These are phyloP conservation scores for Donacobius atricapilla DNA, from an alignment of 2,113 vertebrate genomes.

Conservation along the genomic window DNA sequence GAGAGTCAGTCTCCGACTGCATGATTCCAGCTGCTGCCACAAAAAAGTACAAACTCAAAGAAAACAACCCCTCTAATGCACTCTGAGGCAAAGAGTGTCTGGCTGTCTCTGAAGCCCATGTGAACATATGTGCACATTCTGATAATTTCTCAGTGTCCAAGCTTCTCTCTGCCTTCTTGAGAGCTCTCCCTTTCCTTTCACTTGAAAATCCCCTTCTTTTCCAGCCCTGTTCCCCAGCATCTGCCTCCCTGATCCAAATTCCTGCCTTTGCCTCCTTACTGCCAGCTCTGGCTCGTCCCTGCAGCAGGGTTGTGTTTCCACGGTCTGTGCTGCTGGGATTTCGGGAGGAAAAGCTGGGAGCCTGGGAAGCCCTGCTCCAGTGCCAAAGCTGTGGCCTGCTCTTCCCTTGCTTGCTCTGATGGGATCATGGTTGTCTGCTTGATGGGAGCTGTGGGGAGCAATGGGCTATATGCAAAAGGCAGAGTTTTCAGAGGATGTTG, in stretches of 20 bases:
- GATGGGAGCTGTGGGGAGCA: background rate
- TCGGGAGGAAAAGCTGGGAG: background rate
- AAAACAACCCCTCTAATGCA: background rate
- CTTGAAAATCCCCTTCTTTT: background rate
- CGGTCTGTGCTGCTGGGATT: background rate
- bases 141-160: background rate
- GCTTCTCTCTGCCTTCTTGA: background rate
- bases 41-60: background rate
- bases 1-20: background rate
- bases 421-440: background rate
- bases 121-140: rapidly evolving
- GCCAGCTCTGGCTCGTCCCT: background rate
- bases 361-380: background rate
- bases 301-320: background rate
- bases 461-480: background rate
- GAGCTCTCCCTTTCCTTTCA: background rate
- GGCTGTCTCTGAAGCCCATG: background rate
- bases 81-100: background rate
- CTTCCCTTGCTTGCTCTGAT: background rate
- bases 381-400: background rate
- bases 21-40: background rate
- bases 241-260: background rate
- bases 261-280: background rate
- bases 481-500: background rate
- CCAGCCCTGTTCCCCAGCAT: background rate